Conservation (phyloP, 2,888 invertebrate genomes). For the Odontomyia ornata region DNA sequence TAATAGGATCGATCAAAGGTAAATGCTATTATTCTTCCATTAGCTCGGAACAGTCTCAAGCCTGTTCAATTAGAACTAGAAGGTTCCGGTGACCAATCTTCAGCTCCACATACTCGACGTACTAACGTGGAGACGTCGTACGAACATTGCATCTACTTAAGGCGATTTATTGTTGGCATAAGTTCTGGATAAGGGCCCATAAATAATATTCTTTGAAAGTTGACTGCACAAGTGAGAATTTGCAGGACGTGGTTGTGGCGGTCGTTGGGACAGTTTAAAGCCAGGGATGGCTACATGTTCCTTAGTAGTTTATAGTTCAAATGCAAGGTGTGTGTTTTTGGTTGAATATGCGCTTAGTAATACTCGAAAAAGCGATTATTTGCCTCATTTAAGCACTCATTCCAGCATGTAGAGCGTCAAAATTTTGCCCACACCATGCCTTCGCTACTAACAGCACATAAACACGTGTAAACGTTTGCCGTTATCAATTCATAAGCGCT, state of each 20-base stretch:
- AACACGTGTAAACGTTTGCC: no score
- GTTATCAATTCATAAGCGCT: constrained; percentile 15
- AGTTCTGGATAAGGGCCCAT: constrained; percentile 25
- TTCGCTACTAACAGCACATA: no score
- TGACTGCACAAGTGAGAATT: background rate
- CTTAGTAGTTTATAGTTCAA: no score
- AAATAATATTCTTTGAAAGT: constrained; percentile 26
- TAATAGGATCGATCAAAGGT: constrained; percentile 35
- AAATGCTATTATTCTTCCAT: constrained; percentile 31
- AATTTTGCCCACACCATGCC: no score
- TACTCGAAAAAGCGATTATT: no score
- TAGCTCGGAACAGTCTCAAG: constrained; percentile 7
- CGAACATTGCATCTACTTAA: constrained; percentile 37
- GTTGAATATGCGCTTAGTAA: no score
- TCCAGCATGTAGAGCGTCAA: no score
- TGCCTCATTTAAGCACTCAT: no score
- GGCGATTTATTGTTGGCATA: constrained; percentile 39
- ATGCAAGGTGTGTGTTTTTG: no score
- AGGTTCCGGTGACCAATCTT: background rate
- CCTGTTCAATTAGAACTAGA: background rate
- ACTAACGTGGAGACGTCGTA: background rate
- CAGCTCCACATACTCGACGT: constrained; percentile 6
- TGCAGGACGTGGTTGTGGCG: no score
- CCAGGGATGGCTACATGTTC: no score
- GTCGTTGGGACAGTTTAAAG: no score